Conservation (phyloP, 2,888 invertebrate species). For the Eudasyphora cyanicolor region DNA sequence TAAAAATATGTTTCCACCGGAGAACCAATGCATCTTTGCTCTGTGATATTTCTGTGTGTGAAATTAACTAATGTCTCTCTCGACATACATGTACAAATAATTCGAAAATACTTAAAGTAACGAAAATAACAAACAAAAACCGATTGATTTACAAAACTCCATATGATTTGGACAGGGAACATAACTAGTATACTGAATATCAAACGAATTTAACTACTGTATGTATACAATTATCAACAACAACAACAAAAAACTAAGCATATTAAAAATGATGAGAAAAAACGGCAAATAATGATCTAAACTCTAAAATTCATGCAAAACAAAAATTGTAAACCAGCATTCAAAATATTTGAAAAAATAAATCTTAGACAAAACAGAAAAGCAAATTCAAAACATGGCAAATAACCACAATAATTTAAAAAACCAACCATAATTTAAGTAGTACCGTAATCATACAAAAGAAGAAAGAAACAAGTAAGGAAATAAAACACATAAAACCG, state of each 20-base stretch:
- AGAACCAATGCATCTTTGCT: background rate
- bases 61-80: background rate
- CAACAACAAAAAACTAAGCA: conserved; percentile 5
- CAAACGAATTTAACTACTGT: background rate
- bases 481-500: conserved; percentile 22
- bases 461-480: conserved; percentile 36
- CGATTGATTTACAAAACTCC: background rate
- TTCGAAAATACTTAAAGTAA: background rate
- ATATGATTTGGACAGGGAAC: background rate
- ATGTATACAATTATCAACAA: background rate
- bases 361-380: background rate
- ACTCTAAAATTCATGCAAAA: background rate
- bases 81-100: background rate
- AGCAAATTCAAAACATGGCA: background rate
- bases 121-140: background rate
- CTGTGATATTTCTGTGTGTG: background rate
- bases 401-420: conserved; percentile 45
- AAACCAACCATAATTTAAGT: conserved; percentile 38
- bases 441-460: conserved; percentile 21
- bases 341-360: background rate
- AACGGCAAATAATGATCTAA: background rate
- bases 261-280: background rate
- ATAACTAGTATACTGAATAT: conserved; percentile 1
- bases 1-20: background rate
- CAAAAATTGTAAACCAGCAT: background rate